Evolutionary conservation across 2,797 vertebrate genomes (phyloP).

Genomic region (Acanthurus leucopareius): DNA sequence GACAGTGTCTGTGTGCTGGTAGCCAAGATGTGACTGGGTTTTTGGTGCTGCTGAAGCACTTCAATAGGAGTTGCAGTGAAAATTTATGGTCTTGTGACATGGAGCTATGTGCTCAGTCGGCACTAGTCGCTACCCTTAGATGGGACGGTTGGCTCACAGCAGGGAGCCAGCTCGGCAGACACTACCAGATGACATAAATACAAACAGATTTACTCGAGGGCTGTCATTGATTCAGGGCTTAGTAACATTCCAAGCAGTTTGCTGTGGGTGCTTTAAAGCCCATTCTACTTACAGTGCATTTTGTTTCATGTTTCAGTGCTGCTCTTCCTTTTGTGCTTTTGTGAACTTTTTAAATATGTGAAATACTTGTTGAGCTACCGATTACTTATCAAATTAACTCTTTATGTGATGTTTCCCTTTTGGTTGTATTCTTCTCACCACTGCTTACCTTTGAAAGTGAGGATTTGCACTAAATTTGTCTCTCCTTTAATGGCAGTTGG

Average conservation of each 20-base stretch:
- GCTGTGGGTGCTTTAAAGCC: constrained; percentile 47
- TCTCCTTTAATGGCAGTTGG: background rate
- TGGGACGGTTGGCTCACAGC: constrained; percentile 67
- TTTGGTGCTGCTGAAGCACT: constrained; percentile 68
- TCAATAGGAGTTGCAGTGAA: constrained; percentile 69
- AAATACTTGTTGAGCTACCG: constrained; percentile 18
- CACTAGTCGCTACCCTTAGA: constrained; percentile 68
- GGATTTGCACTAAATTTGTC: constrained; percentile 7
- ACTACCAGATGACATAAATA: constrained; percentile 74
- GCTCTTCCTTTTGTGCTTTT: constrained; percentile 6
- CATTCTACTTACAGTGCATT: constrained; percentile 38
- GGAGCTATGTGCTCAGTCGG: constrained; percentile 76
- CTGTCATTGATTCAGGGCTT: constrained; percentile 67
- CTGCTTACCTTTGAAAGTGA: constrained; percentile 2
- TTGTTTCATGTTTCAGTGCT: constrained; percentile 44
- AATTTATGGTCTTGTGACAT: constrained; percentile 74
- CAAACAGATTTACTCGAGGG: constrained; percentile 72
- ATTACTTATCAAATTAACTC: constrained; percentile 5
- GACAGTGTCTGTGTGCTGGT: constrained; percentile 69
- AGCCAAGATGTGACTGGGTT: constrained; percentile 75
- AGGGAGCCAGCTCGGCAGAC: constrained; percentile 69
- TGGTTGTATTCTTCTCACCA: background rate
- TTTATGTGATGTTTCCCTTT: background rate
- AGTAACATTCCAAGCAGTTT: constrained; percentile 54
- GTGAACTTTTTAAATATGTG: constrained; percentile 19